These are phyloP conservation scores for Lordiphosa fenestrarum DNA, from an alignment of 2,888 invertebrate species.

Conservation along the genomic window DNA sequence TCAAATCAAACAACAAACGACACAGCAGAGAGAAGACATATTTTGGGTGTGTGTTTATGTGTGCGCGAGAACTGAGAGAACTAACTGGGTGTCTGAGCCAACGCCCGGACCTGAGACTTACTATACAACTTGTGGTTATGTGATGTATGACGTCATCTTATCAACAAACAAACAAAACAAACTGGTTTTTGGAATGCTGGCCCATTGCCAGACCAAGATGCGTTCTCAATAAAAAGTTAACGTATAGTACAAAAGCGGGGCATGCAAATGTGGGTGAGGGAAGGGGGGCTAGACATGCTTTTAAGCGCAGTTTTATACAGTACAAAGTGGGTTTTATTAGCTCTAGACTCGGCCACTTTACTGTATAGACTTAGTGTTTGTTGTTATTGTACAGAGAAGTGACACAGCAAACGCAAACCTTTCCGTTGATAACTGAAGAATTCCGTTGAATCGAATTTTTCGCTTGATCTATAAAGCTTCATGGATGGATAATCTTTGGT, in stretches of 20 bases:
- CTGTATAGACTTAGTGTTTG: constrained; percentile 1
- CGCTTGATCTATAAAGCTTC: constrained; percentile 84
- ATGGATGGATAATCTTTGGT: constrained; percentile 80
- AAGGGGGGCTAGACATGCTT: constrained; percentile 18
- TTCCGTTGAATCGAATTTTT: constrained; percentile 85
- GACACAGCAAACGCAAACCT: constrained; percentile 78
- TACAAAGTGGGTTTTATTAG: constrained; percentile 14
- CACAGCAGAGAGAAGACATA: no score
- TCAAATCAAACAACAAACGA: constrained; percentile 54
- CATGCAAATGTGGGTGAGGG: constrained; percentile 27
- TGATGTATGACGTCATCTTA: constrained; percentile 53
- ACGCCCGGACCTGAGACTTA: constrained; percentile 31
- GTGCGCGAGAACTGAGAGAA: constrained; percentile 1
- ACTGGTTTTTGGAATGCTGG: constrained; percentile 58
- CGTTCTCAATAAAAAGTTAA: constrained; percentile 13
- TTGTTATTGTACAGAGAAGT: constrained; percentile 31
- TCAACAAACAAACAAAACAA: constrained; percentile 24
- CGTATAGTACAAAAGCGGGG: constrained; percentile 13
- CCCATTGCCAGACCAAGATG: constrained; percentile 23
- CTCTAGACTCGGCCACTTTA: constrained; percentile 18
- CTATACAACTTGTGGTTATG: constrained; percentile 51
- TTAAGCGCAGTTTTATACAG: constrained; percentile 20
- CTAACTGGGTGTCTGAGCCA: constrained; percentile 25
- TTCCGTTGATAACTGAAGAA: constrained; percentile 80
- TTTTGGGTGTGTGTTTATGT: constrained; percentile 22